Evolutionary conservation across 2,888 invertebrate genomes (phyloP), one percentile per base, ranked within the genome.

Genomic region (Archaeoteleia sp.): DNA sequence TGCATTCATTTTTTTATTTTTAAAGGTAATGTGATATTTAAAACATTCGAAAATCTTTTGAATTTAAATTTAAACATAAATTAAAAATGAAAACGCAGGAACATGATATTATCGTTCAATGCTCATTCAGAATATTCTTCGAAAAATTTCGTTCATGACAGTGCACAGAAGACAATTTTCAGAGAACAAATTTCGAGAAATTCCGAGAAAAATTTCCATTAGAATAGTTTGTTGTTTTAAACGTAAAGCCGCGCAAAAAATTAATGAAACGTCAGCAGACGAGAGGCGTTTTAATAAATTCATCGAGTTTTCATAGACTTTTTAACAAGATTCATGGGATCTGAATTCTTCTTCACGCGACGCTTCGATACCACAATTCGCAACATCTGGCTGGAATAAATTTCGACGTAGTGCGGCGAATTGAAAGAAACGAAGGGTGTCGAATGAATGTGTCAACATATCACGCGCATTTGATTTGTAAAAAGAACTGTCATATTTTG

Each of bases 321-420:
- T 55, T 61, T 55, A 55, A 61, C 51, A 55, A 67, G 55, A 67
- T 67, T 67, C 51, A 55, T 61, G 43, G 25, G 53, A 14, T 42
- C 27, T 39, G 37, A 51, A 57, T 61, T 67, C 54, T 57, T 57
- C 5, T 61, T 67, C 53, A 57, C 57, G 49, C 45, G 40, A 29
- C 10, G 37, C 34, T 66, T 60, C 49, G 51, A 61, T 51, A 55
- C 55, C 55, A 14, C 53, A 46, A 17, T 30, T 40, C 29, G 65
- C 48, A 58, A 61, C 67, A 67, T 67, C 67, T 67, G 67, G 61
- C 32, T 46, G 23, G 57, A 55, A 67, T 67, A 67, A 67, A 67
- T 61, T 61, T 61, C 57, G 42, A 57, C 43, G 45, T 49, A 43
- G 55, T 45, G 32, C 49, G 55, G 60, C 66, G 60, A 60, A 55